A percentile compares a stretch with the other conserved stretches of the same genome.
Evolutionary conservation across 2,888 invertebrate genomes (phyloP).

Genomic region (Isoperla grammatica): DNA sequence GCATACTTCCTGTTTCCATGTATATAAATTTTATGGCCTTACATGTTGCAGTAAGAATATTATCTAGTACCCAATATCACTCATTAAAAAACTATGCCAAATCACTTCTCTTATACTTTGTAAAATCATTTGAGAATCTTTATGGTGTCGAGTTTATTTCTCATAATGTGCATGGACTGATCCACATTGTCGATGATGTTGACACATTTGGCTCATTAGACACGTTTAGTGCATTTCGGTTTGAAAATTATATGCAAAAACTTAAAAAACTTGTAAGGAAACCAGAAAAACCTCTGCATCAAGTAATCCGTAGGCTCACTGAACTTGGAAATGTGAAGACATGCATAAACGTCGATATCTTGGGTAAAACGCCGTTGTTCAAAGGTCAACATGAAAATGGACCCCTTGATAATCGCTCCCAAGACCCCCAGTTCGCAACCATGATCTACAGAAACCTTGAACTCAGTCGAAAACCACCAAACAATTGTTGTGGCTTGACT

Average conservation of each 20-base stretch:
- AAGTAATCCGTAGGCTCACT: conserved; percentile 26
- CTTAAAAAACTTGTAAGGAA: conserved; percentile 22
- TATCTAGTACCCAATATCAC: conserved; percentile 30
- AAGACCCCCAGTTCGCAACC: too few species aligned
- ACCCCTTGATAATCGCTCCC: too few species aligned
- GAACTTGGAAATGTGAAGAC: conserved; percentile 30
- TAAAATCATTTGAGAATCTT: conserved; percentile 30
- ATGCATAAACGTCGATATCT: not conserved
- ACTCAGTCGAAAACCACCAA: too few species aligned
- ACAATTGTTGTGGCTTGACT: too few species aligned
- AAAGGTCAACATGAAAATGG: too few species aligned
- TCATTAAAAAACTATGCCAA: conserved; percentile 30
- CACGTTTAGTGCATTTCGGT: conserved; percentile 31
- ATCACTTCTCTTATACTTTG: conserved; percentile 32
- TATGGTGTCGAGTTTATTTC: conserved; percentile 33
- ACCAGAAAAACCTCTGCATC: conserved; percentile 25
- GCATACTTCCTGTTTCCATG: conserved; percentile 9
- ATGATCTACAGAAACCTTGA: too few species aligned
- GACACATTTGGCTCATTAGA: conserved; percentile 29
- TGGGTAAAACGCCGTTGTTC: too few species aligned
- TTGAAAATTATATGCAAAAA: conserved; percentile 32
- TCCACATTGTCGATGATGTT: conserved; percentile 33
- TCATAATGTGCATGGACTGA: conserved; percentile 34
- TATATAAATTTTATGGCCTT: conserved; percentile 33
- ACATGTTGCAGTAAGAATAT: conserved; percentile 30